These are phyloP conservation scores for Platysteira castanea DNA, from an alignment of 2,113 vertebrate species.

Conservation along the genomic window DNA sequence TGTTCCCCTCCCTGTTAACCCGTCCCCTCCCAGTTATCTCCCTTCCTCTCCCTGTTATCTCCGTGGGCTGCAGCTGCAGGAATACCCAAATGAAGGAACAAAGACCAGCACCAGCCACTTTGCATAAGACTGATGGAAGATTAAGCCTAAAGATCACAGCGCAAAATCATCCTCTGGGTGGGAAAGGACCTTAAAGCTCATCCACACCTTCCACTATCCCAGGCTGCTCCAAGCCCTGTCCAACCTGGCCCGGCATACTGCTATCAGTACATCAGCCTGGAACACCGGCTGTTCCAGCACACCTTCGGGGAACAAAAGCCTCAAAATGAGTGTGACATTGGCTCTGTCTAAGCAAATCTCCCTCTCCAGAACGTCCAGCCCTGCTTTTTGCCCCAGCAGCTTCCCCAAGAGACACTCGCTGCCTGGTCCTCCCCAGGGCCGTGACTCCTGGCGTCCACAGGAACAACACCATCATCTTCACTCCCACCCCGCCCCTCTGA, in stretches of 20 bases:
- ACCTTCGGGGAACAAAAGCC: background rate
- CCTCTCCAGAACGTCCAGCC: background rate
- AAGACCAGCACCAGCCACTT: background rate
- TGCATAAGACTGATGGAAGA: background rate
- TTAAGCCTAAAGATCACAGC: background rate
- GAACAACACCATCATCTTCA: background rate
- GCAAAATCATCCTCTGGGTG: background rate
- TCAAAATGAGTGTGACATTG: fast-evolving
- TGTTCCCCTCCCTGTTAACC: background rate
- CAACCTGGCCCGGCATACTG: background rate
- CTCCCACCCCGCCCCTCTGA: background rate
- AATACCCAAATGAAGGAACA: background rate
- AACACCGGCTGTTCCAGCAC: background rate
- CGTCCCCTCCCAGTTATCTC: too few species aligned
- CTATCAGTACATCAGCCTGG: too few species aligned
- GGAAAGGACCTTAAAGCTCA: background rate
- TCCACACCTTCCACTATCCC: background rate
- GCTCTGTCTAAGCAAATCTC: too few species aligned
- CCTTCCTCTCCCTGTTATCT: background rate
- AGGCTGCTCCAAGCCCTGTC: background rate
- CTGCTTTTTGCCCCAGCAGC: background rate
- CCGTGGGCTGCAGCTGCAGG: background rate
- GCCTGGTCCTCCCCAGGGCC: background rate
- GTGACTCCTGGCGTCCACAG: background rate
- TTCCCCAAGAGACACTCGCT: fast-evolving